A percentile compares a stretch with the other conserved stretches of the same genome.
Evolutionary conservation across 1,140 invertebrate genomes (phyloP).

Genomic region (Ericerus pela): DNA sequence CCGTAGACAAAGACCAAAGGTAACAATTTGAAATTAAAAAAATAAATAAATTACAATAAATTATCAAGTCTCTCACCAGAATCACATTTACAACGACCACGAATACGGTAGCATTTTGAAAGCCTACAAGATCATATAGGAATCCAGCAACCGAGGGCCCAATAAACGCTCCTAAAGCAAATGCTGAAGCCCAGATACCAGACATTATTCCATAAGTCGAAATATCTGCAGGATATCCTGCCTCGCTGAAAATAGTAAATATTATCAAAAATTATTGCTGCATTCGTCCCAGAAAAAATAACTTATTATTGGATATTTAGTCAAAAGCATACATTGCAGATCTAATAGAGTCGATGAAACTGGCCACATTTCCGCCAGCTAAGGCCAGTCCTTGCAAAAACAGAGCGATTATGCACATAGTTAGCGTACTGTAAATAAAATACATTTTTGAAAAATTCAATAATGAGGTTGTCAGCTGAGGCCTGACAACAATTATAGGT

Average conservation of each 20-base stretch:
- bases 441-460: no score
- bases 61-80: conserved; percentile 27
- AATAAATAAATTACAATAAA: no score
- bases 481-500: background rate
- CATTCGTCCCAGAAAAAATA: background rate
- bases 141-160: conserved; percentile 34
- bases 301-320: background rate
- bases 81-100: conserved; percentile 27
- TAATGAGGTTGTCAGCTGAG: no score
- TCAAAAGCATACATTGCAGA: conserved; percentile 31
- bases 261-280: no score
- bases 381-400: conserved; percentile 35
- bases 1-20: no score
- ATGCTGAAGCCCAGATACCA: conserved; percentile 36
- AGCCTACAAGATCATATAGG: conserved; percentile 33
- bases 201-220: conserved; percentile 37
- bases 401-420: conserved; percentile 32
- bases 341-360: conserved; percentile 34
- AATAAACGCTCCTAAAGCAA: conserved; percentile 36
- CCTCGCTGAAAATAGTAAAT: conserved; percentile 22
- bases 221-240: conserved; percentile 36
- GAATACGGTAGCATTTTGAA: conserved; percentile 30
- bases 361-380: conserved; percentile 34
- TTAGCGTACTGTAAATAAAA: conserved; percentile 27
- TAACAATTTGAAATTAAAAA: no score